Percentiles rank a stretch among this genome's conserved stretches.
phyloP scores from a whole-genome alignment of 64 coral and sea anemone species.

The Montipora efflorescens region DNA sequence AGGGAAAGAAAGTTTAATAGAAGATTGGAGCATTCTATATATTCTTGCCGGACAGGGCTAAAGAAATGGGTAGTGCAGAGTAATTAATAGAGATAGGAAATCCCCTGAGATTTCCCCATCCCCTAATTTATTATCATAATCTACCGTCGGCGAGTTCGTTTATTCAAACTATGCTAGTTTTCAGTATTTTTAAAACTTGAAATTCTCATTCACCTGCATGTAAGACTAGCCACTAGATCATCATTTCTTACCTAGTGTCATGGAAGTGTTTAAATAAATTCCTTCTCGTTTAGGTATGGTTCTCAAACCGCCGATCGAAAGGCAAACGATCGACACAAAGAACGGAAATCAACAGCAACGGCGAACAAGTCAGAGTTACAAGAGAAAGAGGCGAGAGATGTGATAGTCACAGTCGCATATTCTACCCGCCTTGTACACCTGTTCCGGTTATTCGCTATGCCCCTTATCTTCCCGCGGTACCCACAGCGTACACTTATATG shows the following conservation, averaged over 20 bases:
- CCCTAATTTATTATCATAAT: too few species aligned
- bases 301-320: slow-evolving; percentile 76
- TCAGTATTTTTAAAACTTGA: too few species aligned
- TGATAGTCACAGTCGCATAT: slow-evolving; percentile 15
- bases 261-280: background rate
- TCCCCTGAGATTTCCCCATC: too few species aligned
- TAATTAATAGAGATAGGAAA: too few species aligned
- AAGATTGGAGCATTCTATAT: too few species aligned
- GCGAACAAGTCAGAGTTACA: background rate
- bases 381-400: background rate
- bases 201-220: too few species aligned
- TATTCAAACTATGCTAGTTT: too few species aligned
- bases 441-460: slow-evolving; percentile 45
- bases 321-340: slow-evolving; percentile 55
- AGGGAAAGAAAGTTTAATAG: too few species aligned
- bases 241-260: background rate
- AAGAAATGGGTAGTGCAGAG: too few species aligned
- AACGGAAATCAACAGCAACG: background rate
- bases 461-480: slow-evolving; percentile 9
- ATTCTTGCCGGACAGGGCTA: too few species aligned
- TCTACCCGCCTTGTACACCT: slow-evolving; percentile 34
- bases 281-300: slow-evolving; percentile 57
- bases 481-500: slow-evolving; percentile 11
- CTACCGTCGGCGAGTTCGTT: too few species aligned
- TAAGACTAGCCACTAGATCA: background rate